Conservation (phyloP, 2,888 invertebrate species). For the Drosophila mayaguana region DNA sequence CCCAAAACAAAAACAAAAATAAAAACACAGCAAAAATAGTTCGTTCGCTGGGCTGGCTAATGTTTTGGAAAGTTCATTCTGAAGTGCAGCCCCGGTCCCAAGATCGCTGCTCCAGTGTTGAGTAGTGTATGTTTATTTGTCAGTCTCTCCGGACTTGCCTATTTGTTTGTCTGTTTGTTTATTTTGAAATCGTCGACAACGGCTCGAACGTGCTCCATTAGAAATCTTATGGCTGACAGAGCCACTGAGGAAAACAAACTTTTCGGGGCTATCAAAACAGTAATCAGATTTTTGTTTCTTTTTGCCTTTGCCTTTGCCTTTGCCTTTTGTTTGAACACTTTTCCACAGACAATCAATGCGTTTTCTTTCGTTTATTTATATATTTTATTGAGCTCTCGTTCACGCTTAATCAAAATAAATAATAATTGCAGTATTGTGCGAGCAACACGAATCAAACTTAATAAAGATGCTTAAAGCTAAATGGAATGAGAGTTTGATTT, state of each 20-base stretch:
- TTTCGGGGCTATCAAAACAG: slow-evolving; percentile 75
- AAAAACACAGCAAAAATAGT: slow-evolving; percentile 8
- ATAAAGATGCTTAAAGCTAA: slow-evolving; percentile 41
- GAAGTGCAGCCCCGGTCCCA: slow-evolving; percentile 59
- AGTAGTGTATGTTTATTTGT: slow-evolving; percentile 51
- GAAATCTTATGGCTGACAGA: slow-evolving; percentile 49
- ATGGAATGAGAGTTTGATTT: slow-evolving; percentile 39
- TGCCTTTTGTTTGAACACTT: slow-evolving; percentile 49
- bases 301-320: background rate
- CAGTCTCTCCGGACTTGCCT: slow-evolving; percentile 18
- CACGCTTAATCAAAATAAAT: slow-evolving; percentile 75
- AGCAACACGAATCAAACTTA: slow-evolving; percentile 55
- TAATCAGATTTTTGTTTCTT: slow-evolving; percentile 46
- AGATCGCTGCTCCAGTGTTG: slow-evolving; percentile 39
- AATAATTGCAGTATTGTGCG: slow-evolving; percentile 71
- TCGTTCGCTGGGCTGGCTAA: slow-evolving; percentile 38
- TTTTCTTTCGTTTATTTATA: slow-evolving; percentile 46
- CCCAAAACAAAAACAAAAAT: background rate
- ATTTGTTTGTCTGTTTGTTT: slow-evolving; percentile 40
- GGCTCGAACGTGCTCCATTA: slow-evolving; percentile 74
- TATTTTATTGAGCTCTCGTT: slow-evolving; percentile 72
- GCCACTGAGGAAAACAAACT: slow-evolving; percentile 48
- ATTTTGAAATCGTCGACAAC: slow-evolving; percentile 45
- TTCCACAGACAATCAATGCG: slow-evolving; percentile 42
- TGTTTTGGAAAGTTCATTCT: slow-evolving; percentile 76